These are phyloP conservation scores for Chaetodon trifascialis DNA, from an alignment of 2,113 vertebrate species.

Conservation along the genomic window DNA sequence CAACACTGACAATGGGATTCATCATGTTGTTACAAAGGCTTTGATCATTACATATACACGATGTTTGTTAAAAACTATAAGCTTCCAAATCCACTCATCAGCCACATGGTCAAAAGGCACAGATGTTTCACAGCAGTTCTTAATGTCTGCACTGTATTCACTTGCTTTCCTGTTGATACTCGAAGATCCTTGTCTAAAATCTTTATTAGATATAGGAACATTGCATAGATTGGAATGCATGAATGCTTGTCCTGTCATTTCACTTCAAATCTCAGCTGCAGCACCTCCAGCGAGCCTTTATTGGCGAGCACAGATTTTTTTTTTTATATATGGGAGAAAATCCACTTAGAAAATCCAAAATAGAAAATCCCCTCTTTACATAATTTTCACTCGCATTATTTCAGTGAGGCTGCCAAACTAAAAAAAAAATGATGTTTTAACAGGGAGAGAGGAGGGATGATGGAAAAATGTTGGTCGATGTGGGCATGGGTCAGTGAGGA, in stretches of 20 bases:
- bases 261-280: background rate
- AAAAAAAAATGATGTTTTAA: conserved; percentile 19
- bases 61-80: background rate
- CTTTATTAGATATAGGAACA: background rate
- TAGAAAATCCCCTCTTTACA: conserved; percentile 12
- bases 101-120: background rate
- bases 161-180: background rate
- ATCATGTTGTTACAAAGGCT: background rate
- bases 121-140: background rate
- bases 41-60: background rate
- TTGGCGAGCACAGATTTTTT: background rate
- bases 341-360: conserved; percentile 10
- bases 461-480: conserved; percentile 31
- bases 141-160: background rate
- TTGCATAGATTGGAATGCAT: background rate
- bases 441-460: conserved; percentile 10
- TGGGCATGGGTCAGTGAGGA: conserved; percentile 35
- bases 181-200: background rate
- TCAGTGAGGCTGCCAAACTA: conserved; percentile 18
- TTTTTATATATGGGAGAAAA: conserved; percentile 3
- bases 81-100: background rate
- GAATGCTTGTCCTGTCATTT: background rate
- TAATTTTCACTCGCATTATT: conserved; percentile 3
- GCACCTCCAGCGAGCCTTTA: background rate
- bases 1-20: background rate